These are phyloP conservation scores for Acomys russatus DNA, from an alignment of 2,797 vertebrate species.

Conservation along the genomic window DNA sequence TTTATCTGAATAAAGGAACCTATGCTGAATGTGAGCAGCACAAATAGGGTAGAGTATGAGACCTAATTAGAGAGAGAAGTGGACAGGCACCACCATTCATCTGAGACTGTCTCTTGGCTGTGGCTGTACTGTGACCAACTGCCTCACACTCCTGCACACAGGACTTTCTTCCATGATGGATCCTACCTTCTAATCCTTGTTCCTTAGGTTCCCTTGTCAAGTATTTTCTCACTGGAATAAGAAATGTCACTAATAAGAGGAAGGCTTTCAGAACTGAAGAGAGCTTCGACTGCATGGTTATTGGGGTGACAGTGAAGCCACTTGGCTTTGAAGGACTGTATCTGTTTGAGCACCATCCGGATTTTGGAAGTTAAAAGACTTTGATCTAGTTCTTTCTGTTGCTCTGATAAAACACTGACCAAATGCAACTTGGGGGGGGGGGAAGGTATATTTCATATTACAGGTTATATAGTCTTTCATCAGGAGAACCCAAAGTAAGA, in stretches of 20 bases:
- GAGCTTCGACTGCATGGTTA: rapidly evolving
- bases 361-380: not conserved
- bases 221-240: not conserved
- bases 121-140: not conserved
- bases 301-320: not conserved
- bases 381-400: not conserved
- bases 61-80: not conserved
- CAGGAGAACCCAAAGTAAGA: not conserved
- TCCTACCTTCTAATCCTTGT: not conserved
- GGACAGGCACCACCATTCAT: not conserved
- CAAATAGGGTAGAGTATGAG: not conserved
- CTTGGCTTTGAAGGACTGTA: not conserved
- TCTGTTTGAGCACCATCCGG: not conserved
- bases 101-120: not conserved
- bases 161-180: not conserved
- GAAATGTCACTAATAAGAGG: not conserved
- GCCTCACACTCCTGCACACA: not conserved
- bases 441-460: not conserved
- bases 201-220: not conserved
- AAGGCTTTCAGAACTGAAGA: rapidly evolving
- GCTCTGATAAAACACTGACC: not conserved
- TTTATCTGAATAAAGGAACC: not conserved
- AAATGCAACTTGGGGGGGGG: not conserved
- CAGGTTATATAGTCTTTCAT: not conserved
- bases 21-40: not conserved